Evolutionary conservation across 2,113 vertebrate species (phyloP).

Genomic region (Sinocyclocheilus grahami): DNA sequence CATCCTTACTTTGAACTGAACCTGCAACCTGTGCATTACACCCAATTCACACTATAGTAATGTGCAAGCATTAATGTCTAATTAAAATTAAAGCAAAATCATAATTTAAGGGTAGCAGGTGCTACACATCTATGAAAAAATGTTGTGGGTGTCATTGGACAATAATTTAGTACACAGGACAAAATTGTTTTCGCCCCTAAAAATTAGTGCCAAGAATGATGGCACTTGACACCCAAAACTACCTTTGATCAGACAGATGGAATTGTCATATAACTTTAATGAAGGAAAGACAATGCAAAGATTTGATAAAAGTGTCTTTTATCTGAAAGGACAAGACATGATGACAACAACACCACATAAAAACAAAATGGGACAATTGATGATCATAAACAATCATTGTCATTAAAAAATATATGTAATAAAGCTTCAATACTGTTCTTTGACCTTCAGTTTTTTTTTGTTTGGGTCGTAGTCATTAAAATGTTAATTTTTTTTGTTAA

Average conservation of each 20-base stretch:
- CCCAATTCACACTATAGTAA: neutral
- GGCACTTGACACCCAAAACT: too few relatives aligned
- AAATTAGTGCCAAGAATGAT: too few relatives aligned
- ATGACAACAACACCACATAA: conserved; percentile 46
- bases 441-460: neutral
- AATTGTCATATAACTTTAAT: neutral
- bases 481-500: neutral
- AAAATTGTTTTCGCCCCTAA: neutral
- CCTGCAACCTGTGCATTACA: neutral
- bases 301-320: conserved; percentile 34
- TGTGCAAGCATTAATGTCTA: neutral
- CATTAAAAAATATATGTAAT: neutral
- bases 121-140: too few relatives aligned
- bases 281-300: neutral
- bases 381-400: neutral
- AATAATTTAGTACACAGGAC: neutral
- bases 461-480: neutral
- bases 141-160: too few relatives aligned
- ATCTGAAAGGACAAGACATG: conserved; percentile 31
- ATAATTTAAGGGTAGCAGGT: too few relatives aligned
- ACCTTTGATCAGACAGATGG: too few relatives aligned
- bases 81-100: neutral
- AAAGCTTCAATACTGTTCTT: neutral
- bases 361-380: conserved; percentile 26
- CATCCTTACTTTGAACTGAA: neutral